Percentiles rank a stretch among this genome's conserved stretches.
Conservation (phyloP, 2,113 vertebrate species). For the Junco hyemalis region DNA sequence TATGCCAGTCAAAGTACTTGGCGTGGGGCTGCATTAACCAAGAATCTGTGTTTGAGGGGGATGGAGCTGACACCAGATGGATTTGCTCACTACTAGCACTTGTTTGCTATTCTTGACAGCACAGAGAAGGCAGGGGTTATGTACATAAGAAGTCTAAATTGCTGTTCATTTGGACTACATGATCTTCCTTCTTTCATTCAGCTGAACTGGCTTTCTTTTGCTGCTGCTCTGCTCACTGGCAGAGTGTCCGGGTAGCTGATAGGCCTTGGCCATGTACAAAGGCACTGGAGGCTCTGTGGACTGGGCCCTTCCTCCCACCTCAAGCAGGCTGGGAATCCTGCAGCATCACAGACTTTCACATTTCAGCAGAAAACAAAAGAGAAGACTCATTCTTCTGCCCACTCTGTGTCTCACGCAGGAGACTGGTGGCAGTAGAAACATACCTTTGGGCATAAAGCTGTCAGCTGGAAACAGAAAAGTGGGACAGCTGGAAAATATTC, state of each 20-base stretch:
- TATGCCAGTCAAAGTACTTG: constrained; percentile 22
- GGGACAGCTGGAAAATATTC: background rate
- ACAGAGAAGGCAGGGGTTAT: background rate
- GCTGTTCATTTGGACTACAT: background rate
- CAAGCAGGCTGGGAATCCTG: background rate
- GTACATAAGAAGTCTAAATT: constrained; percentile 9
- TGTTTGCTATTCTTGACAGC: constrained; percentile 47
- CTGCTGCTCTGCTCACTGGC: background rate
- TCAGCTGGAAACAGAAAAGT: background rate
- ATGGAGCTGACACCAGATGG: constrained; percentile 29
- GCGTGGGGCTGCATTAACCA: accelerated
- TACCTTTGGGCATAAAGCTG: background rate
- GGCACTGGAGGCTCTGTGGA: background rate
- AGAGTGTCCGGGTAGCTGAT: background rate
- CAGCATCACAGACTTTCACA: background rate
- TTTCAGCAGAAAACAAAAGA: background rate
- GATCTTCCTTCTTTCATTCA: background rate
- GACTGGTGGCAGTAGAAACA: background rate
- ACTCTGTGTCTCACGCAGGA: accelerated
- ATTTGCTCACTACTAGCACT: constrained; percentile 45
- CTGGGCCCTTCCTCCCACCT: background rate
- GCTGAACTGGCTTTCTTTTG: background rate
- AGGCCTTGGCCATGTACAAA: background rate
- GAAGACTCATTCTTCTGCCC: background rate
- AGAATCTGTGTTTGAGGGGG: background rate